Percentiles rank a stretch among this genome's conserved stretches.
phyloP scores from a whole-genome alignment of 2,888 invertebrate genomes.

The Drosophila buzzatii region DNA sequence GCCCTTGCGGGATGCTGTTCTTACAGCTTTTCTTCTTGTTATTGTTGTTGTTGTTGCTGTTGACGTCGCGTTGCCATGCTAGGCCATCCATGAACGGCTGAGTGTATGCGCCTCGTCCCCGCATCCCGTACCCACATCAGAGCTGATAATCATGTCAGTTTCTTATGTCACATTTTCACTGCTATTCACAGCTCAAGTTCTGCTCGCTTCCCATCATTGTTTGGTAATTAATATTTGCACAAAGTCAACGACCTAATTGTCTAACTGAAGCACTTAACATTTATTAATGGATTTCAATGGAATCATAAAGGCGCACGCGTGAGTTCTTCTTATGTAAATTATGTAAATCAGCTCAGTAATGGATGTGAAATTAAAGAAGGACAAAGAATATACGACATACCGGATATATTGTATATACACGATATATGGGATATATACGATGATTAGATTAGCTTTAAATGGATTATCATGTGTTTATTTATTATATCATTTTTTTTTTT shows the following conservation, averaged over 20 bases:
- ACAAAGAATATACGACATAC: not conserved
- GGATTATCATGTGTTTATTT: too few species aligned
- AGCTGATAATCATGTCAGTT: conserved; percentile 37
- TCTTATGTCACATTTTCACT: conserved; percentile 16
- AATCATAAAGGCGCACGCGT: not conserved
- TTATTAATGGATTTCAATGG: conserved; percentile 7
- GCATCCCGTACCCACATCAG: conserved; percentile 1
- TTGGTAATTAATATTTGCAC: conserved; percentile 54
- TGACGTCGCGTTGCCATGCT: conserved; percentile 11
- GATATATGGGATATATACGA: too few species aligned
- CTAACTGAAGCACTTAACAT: conserved; percentile 6
- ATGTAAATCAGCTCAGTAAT: not conserved
- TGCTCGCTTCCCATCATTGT: conserved; percentile 22
- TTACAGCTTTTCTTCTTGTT: not conserved
- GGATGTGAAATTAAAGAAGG: too few species aligned
- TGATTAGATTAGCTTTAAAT: too few species aligned
- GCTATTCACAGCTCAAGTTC: conserved; percentile 22
- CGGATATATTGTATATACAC: too few species aligned
- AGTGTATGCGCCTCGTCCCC: conserved; percentile 11
- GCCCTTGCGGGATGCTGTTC: conserved; percentile 14
- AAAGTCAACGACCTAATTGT: conserved; percentile 5
- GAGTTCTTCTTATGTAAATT: not conserved
- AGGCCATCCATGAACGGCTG: conserved; percentile 1
- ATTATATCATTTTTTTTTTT: too few species aligned
- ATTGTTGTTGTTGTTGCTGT: not conserved